Base-by-base conservation (phyloP, 2,113 vertebrate genomes). In the Pygoscelis adeliae region DNA sequence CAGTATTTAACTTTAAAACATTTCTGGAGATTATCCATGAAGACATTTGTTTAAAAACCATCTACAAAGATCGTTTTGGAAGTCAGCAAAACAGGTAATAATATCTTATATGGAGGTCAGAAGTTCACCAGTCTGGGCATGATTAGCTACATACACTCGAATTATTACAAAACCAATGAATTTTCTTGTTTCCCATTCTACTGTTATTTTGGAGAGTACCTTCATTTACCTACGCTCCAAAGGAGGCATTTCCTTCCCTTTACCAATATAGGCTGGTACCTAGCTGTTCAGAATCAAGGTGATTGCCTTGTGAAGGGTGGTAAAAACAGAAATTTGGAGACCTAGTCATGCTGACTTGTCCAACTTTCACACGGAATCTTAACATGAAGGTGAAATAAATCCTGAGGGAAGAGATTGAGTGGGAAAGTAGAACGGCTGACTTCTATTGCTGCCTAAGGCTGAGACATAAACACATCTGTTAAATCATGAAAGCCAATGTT, bases 181-280 rank as follows among this genome's bases (percentile, higher is more conserved):
- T 55, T 36, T 47, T 22, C 15, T 80, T 11, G 5, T 69, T 73
- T 87, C 15, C 15, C 8, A 4, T 49, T 53, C 40, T 77, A 21
- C 13, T 53, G 0, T 30, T 77, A 13, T 20, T 91, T 70, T 62
- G 40, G 63, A 53, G 58, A 73, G 25, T 12, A 21, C 9, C 3
- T 38, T 74, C 4, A 19, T 80, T 76, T 47, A n/a, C 16, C 25
- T 44, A 0, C 0, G 0, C 16, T 59, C 44, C 30, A 93, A 82
- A 87, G 70, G 25, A 63, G 10, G 2, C 0, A 1, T 89, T 71
- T 49, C 25, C 38, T 73, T 66, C 58, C 26, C 14, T 83, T 77
- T 56, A 8, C 20, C 30, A 32, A 10, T 4, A 15, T 11, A 26
- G 16, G 6, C 9, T 69, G 34, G 6, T 42, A 17, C 19, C 34